Percentiles rank a stretch among this genome's conserved stretches.
Conservation (phyloP, 2,113 vertebrate genomes). For the Pica pica region DNA sequence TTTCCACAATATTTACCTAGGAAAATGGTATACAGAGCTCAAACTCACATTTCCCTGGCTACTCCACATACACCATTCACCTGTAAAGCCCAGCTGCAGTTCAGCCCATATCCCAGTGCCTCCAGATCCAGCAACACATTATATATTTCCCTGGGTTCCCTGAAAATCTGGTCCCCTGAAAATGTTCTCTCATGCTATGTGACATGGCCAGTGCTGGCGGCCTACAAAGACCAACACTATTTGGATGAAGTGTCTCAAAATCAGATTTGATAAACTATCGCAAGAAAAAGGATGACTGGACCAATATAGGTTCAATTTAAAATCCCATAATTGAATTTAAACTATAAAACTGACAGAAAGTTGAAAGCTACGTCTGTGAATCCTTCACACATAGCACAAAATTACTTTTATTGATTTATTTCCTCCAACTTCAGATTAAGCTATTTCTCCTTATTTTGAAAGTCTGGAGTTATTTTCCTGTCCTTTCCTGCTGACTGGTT, state of each 20-base stretch:
- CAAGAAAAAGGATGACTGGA: neutral
- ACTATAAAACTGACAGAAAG: neutral
- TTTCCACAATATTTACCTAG: neutral
- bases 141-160: neutral
- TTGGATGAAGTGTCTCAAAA: neutral
- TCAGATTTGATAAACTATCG: neutral
- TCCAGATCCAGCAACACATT: neutral
- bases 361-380: neutral
- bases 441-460: neutral
- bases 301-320: neutral
- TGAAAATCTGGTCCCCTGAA: too few relatives aligned
- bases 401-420: slow-evolving; percentile 47
- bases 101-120: neutral
- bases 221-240: neutral
- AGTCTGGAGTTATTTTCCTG: neutral
- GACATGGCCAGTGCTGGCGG: neutral
- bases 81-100: neutral
- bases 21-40: neutral
- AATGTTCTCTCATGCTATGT: neutral
- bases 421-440: neutral
- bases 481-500: neutral
- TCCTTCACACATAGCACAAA: neutral
- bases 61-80: neutral
- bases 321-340: neutral
- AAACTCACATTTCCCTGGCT: neutral